Evolutionary conservation across 2,888 invertebrate species (phyloP), one percentile per base, ranked within the genome.

Genomic region (Drosophila cognata): DNA sequence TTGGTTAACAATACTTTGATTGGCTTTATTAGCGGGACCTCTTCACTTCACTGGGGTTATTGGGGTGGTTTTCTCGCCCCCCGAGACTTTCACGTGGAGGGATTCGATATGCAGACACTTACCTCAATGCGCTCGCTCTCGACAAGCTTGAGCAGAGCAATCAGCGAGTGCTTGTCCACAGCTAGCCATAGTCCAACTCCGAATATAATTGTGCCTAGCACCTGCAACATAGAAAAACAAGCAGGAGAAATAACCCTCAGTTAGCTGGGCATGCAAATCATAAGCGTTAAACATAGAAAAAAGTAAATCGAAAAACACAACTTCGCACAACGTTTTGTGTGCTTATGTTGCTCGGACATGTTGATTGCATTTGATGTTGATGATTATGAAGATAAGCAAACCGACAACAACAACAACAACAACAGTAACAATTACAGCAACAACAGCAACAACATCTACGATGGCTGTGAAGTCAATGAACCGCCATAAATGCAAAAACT

Each of bases 101-200:
- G 11, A 63, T 77, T 61, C 43, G 57, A 48, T 58, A 36, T 67
- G 68, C 41, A n/a, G 81, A 16, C 81, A 93, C 94, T 94, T 92
- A 95, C 95, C 93, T 94, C 93, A 77, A 95, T 92, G 77, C 94
- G 93, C 87, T 94, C 94, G 82, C 93, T 94, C 73, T 95, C 94
- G 48, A 94, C 94, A 82, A 94, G 93, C 91, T 94, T 94, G 68
- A 94, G 94, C 58, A 95, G 92, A 71, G 94, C 94, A 81, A 95
- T 94, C 89, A 96, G 94, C 29, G 96, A 96, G 84, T 94, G 94
- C 92, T 95, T 95, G 93, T 96, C 96, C 60, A 95, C 94, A 38
- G 95, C 94, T 43, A 96, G 91, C 96, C 96, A 96, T 92, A 96
- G 94, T 90, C 96, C 96, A 67, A 95, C 94, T 38, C 95, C 95